Base-by-base conservation (phyloP, 2,113 vertebrate genomes). In the Coreoperca whiteheadi region DNA sequence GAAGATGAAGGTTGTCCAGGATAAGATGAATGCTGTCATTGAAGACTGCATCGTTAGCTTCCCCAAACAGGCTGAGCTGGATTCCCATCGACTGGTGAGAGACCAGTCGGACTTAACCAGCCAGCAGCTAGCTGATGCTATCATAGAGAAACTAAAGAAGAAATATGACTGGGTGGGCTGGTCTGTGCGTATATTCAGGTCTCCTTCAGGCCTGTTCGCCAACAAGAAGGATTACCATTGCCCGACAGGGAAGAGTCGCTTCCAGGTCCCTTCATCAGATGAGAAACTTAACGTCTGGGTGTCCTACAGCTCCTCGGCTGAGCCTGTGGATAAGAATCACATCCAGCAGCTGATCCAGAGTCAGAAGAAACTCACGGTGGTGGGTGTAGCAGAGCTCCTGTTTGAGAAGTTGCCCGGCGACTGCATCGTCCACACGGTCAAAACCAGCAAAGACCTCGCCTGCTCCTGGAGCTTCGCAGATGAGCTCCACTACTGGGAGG, bases 151-250 rank as follows among this genome's bases (percentile, higher is more conserved):
- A 12, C 66, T 96, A 1, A 94, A 89, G 87, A 90, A 82, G 79
- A 95, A 96, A 81, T 95, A 94, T 2, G 94, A 96, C 87, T 96
- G 94, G 95, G 95, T 96, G 81, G 69, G 79, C 75, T 96, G 96
- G 96, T 96, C 95, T 1, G 94, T 96, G 63, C 91, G 95, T 0
- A 8, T 96, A 3, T 96, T 95, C 87, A 84, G 32, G 73, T 56
- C 93, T 0, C 93, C 94, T 0, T 61, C 74, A 0, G 88, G 93
- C 16, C 2, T 92, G 1, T 91, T 95, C 4, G 34, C 63, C 59
- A 89, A 48, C 46, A 95, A 88, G 79, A 95, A 89, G 63, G 87
- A 92, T 8, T 92, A 60, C 81, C 92, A 96, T 25, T 93, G 93
- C 64, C 4, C 88, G 0, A 92, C 91, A 0, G 95, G 95, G 41